phyloP scores from a whole-genome alignment of 37 sponge, comb jelly and placozoan genomes.

The Oopsacas minuta region DNA sequence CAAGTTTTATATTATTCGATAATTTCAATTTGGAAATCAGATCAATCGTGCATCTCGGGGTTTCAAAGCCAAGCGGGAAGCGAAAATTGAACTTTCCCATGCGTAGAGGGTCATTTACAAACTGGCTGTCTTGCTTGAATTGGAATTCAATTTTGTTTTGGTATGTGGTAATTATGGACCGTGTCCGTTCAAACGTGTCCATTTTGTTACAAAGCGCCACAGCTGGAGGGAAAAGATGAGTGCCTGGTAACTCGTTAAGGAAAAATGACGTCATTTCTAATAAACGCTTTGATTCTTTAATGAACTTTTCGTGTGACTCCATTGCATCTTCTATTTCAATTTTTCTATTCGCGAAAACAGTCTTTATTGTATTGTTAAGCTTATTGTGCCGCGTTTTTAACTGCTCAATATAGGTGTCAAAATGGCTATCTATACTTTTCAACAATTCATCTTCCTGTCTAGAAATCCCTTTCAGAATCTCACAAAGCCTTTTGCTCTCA shows the following conservation, averaged over 20 bases:
- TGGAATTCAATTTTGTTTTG: background rate
- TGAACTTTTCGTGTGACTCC: background rate
- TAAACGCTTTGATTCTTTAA: background rate
- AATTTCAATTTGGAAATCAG: background rate
- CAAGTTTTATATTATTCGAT: background rate
- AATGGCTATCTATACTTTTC: background rate
- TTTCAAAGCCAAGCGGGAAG: constrained; percentile 12
- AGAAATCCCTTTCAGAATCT: background rate
- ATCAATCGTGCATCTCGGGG: background rate
- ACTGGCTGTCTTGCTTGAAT: background rate
- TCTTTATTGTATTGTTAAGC: background rate
- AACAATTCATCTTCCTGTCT: background rate
- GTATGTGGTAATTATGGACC: background rate
- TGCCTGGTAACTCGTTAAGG: background rate
- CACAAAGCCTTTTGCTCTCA: background rate
- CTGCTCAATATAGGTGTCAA: background rate
- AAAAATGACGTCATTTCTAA: background rate
- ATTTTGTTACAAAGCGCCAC: background rate
- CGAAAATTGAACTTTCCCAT: background rate
- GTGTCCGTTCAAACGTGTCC: background rate
- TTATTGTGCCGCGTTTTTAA: background rate
- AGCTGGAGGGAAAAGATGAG: background rate
- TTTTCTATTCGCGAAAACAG: background rate
- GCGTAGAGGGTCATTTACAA: background rate
- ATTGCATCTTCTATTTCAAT: background rate